Base-by-base conservation (phyloP, 2,797 vertebrate species). In the Diglossa cyanea region DNA sequence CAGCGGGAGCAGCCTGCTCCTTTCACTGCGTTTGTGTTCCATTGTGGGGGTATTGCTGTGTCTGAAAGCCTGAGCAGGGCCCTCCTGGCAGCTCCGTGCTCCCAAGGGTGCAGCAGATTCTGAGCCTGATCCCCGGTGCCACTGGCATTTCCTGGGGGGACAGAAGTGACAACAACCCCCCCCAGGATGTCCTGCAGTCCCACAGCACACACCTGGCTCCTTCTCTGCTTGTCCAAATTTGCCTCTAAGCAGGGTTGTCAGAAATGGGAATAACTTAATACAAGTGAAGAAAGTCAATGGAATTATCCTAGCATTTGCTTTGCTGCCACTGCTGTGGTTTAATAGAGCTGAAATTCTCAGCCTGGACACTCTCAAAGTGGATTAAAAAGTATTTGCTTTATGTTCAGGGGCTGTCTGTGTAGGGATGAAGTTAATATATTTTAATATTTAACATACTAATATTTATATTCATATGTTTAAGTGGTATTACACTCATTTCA, bases 71-170 rank as follows among this genome's bases (percentile, higher is more conserved):
- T 77, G 28, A 11, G 45, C 57, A 11, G 89, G 76, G 78, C 72
- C 50, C 79, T 92, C 85, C 94, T 86, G 90, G 93, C 95, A 88
- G 93, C 66, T 93, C 83, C 67, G 73, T 93, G 58, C 91, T 94
- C 89, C 75, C 62, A 93, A 89, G 50, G 6, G 31, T 84, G 88
- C 86, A 70, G 94, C 85, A 86, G 80, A 86, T 85, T 35, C 91
- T 77, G 58, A 54, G 86, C 84, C 94, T 95, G 84, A 82, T 96
- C 80, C 95, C 87, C 86, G 11, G 14, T 71, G 95, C 76, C 94
- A 39, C 90, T 83, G 79, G n/a, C 0, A 45, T n/a, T 58, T 66
- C 79, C 53, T 78, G 63, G 70, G n/a, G 81, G 54, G 5, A 39
- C 55, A 62, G 48, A 8, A 19, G 31, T 9, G 65, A 42, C 37